These are phyloP conservation scores for Calephelis nemesis DNA, from an alignment of 1,140 invertebrate species.

Conservation along the genomic window DNA sequence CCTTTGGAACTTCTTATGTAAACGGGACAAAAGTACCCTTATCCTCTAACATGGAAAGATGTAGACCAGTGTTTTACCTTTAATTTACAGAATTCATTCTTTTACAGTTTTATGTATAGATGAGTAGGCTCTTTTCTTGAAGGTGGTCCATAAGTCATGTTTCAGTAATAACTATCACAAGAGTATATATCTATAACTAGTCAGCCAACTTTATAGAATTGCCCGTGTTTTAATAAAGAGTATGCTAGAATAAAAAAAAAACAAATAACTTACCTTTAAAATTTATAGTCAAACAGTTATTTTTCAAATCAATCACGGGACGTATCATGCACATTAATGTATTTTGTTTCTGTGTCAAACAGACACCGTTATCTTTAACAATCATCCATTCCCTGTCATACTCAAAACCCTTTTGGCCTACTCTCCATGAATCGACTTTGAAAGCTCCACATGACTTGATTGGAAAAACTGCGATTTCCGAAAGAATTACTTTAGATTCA, in stretches of 20 bases:
- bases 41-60: too few relatives aligned
- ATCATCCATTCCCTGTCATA: conserved; percentile 97
- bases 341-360: conserved; percentile 93
- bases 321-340: conserved; percentile 89
- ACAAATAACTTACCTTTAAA: conserved; percentile 82
- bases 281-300: conserved; percentile 82
- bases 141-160: too few relatives aligned
- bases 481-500: conserved; percentile 52
- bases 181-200: too few relatives aligned
- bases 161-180: too few relatives aligned
- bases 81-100: too few relatives aligned
- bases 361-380: conserved; percentile 86
- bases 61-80: too few relatives aligned
- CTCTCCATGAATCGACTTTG: conserved; percentile 85
- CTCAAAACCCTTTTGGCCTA: conserved; percentile 87
- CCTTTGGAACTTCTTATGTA: too few relatives aligned
- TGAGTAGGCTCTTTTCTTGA: too few relatives aligned
- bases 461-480: conserved; percentile 92
- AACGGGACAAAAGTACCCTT: too few relatives aligned
- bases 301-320: conserved; percentile 85
- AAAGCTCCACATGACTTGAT: conserved; percentile 95
- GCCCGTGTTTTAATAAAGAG: conserved; percentile 5
- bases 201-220: too few relatives aligned
- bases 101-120: too few relatives aligned
- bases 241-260: conserved; percentile 7